Evolutionary conservation across 2,797 vertebrate genomes (phyloP).

Genomic region (Trematomus bernacchii): DNA sequence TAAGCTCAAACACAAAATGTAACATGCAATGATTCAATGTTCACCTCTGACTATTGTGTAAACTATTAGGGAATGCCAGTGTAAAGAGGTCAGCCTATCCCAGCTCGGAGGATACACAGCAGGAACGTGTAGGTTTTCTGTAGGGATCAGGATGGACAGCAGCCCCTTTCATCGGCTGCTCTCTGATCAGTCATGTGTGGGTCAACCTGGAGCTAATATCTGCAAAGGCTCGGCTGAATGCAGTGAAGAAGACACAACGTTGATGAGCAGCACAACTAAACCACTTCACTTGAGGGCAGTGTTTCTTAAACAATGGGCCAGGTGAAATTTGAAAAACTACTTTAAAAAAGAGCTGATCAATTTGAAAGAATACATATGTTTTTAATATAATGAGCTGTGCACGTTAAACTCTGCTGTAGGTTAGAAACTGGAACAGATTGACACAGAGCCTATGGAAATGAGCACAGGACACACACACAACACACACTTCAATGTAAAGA

Average conservation of each 20-base stretch:
- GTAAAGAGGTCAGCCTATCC: slow-evolving; percentile 16
- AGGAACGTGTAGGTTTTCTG: slow-evolving; percentile 52
- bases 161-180: slow-evolving; percentile 40
- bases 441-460: slow-evolving; percentile 12
- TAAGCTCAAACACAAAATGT: slow-evolving; percentile 4
- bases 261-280: slow-evolving; percentile 46
- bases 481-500: slow-evolving; percentile 10
- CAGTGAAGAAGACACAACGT: slow-evolving; percentile 41
- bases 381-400: slow-evolving; percentile 45
- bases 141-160: slow-evolving; percentile 35
- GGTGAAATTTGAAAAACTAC: slow-evolving; percentile 28
- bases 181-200: slow-evolving; percentile 42
- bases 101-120: slow-evolving; percentile 33
- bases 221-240: slow-evolving; percentile 34
- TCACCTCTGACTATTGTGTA: background rate
- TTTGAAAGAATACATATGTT: slow-evolving; percentile 19
- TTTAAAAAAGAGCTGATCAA: slow-evolving; percentile 16
- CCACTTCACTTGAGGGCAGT: slow-evolving; percentile 69
- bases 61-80: slow-evolving; percentile 1
- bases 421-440: slow-evolving; percentile 11
- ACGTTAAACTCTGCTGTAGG: slow-evolving; percentile 22
- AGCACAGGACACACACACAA: slow-evolving; percentile 19
- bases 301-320: slow-evolving; percentile 63
- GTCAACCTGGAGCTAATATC: slow-evolving; percentile 49
- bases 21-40: background rate